Percentiles rank a stretch among this genome's conserved stretches.
These are phyloP conservation scores for Rapana venosa DNA, from an alignment of 2,888 invertebrate genomes.

Conservation along the genomic window DNA sequence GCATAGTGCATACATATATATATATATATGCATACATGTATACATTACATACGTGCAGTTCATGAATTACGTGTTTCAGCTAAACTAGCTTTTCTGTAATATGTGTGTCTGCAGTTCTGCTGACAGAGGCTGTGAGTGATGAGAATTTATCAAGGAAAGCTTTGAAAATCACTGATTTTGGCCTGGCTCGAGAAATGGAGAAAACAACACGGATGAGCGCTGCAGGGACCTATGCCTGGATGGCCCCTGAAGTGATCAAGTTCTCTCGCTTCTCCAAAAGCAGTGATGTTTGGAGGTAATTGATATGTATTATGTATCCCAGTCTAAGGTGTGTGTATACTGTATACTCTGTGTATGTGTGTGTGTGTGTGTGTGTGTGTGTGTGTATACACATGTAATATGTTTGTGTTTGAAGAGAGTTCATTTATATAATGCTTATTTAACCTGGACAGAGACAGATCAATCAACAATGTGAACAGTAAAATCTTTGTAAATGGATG, in stretches of 20 bases:
- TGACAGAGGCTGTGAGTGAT: conserved; percentile 77
- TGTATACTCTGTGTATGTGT: neutral
- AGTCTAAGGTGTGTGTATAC: neutral
- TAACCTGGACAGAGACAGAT: no score
- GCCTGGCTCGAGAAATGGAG: conserved; percentile 95
- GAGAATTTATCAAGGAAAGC: conserved; percentile 93
- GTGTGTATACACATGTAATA: neutral
- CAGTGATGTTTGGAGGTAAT: conserved; percentile 95
- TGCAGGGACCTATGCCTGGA: conserved; percentile 99
- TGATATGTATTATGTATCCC: neutral
- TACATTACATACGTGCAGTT: no score
- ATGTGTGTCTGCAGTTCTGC: conserved; percentile 73
- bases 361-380: neutral
- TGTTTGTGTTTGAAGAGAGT: neutral
- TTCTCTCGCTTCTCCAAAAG: conserved; percentile 93
- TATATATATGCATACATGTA: no score
- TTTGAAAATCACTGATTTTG: conserved; percentile 98
- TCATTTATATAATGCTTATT: no score
- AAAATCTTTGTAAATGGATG: no score
- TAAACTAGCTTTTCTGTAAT: no score
- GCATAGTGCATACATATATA: no score
- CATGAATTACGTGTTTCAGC: no score
- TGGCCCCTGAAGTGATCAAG: conserved; percentile 98
- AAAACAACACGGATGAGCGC: conserved; percentile 98
- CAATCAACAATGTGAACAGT: no score